These are phyloP conservation scores for Zeugodacus cucurbitae DNA, from an alignment of 1,140 invertebrate genomes.

Conservation along the genomic window DNA sequence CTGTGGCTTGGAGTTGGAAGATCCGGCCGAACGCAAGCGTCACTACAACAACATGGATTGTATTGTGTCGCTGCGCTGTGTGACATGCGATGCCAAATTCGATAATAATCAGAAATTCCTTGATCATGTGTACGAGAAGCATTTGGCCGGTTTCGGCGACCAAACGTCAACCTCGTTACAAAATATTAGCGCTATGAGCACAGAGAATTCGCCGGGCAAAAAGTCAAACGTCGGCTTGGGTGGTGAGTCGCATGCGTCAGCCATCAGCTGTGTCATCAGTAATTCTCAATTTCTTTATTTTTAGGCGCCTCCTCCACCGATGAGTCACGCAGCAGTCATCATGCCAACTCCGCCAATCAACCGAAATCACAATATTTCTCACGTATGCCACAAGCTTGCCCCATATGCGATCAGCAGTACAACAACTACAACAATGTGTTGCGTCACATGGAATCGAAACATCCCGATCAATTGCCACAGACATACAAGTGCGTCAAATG, in stretches of 20 bases:
- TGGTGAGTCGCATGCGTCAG: slow-evolving; percentile 30
- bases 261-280: neutral
- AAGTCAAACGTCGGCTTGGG: slow-evolving; percentile 50
- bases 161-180: neutral
- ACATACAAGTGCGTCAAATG: slow-evolving; percentile 64
- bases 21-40: slow-evolving; percentile 60
- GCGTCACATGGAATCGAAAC: slow-evolving; percentile 65
- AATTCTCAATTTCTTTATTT: too few relatives aligned
- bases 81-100: slow-evolving; percentile 63
- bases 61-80: slow-evolving; percentile 62
- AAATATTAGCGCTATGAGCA: neutral
- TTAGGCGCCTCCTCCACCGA: slow-evolving; percentile 51
- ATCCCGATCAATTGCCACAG: slow-evolving; percentile 64
- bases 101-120: slow-evolving; percentile 63
- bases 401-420: slow-evolving; percentile 64
- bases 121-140: slow-evolving; percentile 64
- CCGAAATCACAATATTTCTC: slow-evolving; percentile 62
- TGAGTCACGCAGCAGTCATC: slow-evolving; percentile 56
- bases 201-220: slow-evolving; percentile 55
- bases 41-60: slow-evolving; percentile 66
- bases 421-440: slow-evolving; percentile 66
- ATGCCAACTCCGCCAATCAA: slow-evolving; percentile 9
- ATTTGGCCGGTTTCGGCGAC: slow-evolving; percentile 58
- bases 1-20: slow-evolving; percentile 61
- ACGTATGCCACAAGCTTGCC: slow-evolving; percentile 63